phyloP scores from a whole-genome alignment of 2,888 invertebrate genomes.

The Esperia sulphurella region DNA sequence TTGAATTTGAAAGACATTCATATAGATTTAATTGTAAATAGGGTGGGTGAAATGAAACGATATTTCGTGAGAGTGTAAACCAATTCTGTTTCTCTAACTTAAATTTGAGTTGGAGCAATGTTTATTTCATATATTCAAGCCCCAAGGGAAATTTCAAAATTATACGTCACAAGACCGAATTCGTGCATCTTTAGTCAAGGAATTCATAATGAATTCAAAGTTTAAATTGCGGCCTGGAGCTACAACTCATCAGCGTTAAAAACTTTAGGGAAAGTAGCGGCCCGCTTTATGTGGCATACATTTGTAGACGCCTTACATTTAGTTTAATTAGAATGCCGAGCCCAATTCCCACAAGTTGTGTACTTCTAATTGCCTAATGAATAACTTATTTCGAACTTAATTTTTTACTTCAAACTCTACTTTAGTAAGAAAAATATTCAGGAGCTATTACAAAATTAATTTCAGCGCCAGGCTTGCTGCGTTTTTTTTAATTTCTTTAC shows the following conservation, averaged over 20 bases:
- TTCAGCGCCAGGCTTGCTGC: neutral
- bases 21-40: neutral
- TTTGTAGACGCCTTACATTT: slow-evolving; percentile 42
- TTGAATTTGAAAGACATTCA: neutral
- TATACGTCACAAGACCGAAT: slow-evolving; percentile 40
- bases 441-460: slow-evolving; percentile 1
- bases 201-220: slow-evolving; percentile 63
- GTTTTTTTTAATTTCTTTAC: slow-evolving; percentile 6
- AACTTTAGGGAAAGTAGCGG: slow-evolving; percentile 45
- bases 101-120: slow-evolving; percentile 4
- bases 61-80: neutral
- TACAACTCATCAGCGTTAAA: slow-evolving; percentile 66
- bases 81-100: neutral
- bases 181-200: slow-evolving; percentile 49
- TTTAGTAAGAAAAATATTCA: neutral
- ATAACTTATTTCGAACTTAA: slow-evolving; percentile 21
- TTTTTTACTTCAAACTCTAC: neutral
- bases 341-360: slow-evolving; percentile 34
- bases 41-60: neutral
- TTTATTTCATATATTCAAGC: slow-evolving; percentile 8
- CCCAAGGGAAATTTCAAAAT: slow-evolving; percentile 29
- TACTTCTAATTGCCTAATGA: slow-evolving; percentile 39
- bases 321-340: slow-evolving; percentile 49
- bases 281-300: slow-evolving; percentile 40
- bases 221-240: slow-evolving; percentile 60